Evolutionary conservation across 1,140 invertebrate genomes (phyloP).

Genomic region (Phymastichus coffea): DNA sequence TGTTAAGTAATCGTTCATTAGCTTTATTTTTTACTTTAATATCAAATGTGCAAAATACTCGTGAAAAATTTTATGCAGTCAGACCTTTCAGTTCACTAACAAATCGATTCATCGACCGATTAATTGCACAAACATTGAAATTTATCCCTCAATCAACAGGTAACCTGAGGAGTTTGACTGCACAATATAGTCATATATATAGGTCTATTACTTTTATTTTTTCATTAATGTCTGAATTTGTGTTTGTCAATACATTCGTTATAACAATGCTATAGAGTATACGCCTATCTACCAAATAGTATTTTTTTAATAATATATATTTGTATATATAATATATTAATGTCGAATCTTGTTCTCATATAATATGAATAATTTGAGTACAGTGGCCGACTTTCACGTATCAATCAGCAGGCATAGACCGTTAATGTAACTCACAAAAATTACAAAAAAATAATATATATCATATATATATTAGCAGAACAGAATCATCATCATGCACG

Average conservation of each 20-base stretch:
- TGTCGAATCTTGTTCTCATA: conserved; percentile 50
- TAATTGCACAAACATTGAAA: conserved; percentile 16
- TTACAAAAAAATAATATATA: conserved; percentile 20
- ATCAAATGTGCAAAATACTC: conserved; percentile 56
- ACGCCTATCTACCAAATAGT: conserved; percentile 46
- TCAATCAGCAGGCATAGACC: conserved; percentile 48
- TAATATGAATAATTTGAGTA: conserved; percentile 52
- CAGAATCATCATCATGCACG: conserved; percentile 14
- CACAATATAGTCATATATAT: conserved; percentile 19
- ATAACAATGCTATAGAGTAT: conserved; percentile 51
- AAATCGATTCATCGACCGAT: neutral
- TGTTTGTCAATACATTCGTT: conserved; percentile 36
- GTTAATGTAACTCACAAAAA: conserved; percentile 43
- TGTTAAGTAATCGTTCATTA: conserved; percentile 24
- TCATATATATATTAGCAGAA: too few relatives aligned
- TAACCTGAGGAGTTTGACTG: conserved; percentile 23
- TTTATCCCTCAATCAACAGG: neutral
- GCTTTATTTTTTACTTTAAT: too few relatives aligned
- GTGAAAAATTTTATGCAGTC: conserved; percentile 49
- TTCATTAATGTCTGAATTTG: conserved; percentile 21
- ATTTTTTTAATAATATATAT: conserved; percentile 28
- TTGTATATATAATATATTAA: conserved; percentile 48
- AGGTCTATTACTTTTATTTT: conserved; percentile 20
- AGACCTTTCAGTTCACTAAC: conserved; percentile 16
- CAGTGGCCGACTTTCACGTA: conserved; percentile 45